Percentiles rank a stretch among this genome's conserved stretches.
Evolutionary conservation across 2,888 invertebrate genomes (phyloP).

Genomic region (Andrena camellia): DNA sequence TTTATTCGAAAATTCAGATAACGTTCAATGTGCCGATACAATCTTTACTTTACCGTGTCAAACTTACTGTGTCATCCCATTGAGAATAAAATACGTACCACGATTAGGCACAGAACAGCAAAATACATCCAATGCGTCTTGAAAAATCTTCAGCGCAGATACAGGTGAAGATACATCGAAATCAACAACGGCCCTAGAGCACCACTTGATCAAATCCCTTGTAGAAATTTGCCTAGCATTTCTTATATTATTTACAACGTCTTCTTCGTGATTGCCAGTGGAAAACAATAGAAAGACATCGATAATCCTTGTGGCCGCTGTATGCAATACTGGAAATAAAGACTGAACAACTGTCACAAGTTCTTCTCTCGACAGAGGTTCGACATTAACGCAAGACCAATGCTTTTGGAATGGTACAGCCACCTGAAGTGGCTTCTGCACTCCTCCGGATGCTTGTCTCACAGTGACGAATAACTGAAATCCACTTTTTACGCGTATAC

Average conservation of each 20-base stretch:
- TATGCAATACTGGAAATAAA: slow-evolving; percentile 90
- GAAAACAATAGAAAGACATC: slow-evolving; percentile 94
- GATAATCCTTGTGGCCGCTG: slow-evolving; percentile 91
- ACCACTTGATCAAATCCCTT: slow-evolving; percentile 97
- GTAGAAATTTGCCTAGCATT: slow-evolving; percentile 91
- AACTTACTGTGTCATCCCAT: too few relatives aligned
- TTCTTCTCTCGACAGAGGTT: slow-evolving; percentile 92
- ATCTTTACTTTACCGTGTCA: too few relatives aligned
- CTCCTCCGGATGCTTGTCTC: slow-evolving; percentile 82
- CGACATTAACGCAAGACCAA: slow-evolving; percentile 92
- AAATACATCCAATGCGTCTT: slow-evolving; percentile 97
- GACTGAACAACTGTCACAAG: slow-evolving; percentile 90
- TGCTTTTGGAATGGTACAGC: slow-evolving; percentile 92
- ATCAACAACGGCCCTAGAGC: slow-evolving; percentile 90
- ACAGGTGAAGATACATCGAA: slow-evolving; percentile 91
- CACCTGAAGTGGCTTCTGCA: slow-evolving; percentile 86
- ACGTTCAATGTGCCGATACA: too few relatives aligned
- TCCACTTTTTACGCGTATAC: slow-evolving; percentile 91
- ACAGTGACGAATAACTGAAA: slow-evolving; percentile 98
- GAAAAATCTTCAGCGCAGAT: slow-evolving; percentile 90
- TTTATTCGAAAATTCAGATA: too few relatives aligned
- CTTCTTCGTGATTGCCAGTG: slow-evolving; percentile 88
- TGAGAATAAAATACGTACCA: slow-evolving; percentile 71
- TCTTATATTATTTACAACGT: slow-evolving; percentile 75
- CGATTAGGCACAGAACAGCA: slow-evolving; percentile 90